A percentile compares a stretch with the other conserved stretches of the same genome.
Evolutionary conservation across 2,113 vertebrate species (phyloP).

Genomic region (Campylorhamphus procurvoides): DNA sequence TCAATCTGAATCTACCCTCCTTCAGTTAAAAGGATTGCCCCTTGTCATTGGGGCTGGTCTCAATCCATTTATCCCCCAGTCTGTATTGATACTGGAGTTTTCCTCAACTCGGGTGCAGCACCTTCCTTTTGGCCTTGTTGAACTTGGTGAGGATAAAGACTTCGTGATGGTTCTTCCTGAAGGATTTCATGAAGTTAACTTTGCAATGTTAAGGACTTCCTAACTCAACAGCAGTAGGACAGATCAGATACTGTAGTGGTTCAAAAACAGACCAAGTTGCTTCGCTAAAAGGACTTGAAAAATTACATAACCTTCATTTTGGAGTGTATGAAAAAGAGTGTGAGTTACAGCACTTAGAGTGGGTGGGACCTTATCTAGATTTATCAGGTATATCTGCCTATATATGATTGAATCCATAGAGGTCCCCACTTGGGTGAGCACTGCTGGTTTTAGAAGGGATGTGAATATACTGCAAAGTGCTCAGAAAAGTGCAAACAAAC

Average conservation of each 20-base stretch:
- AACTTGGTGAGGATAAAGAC: not conserved
- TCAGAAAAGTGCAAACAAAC: not conserved
- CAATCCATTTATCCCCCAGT: not conserved
- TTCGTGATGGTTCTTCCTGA: not conserved
- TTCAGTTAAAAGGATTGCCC: not conserved
- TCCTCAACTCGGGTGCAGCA: not conserved
- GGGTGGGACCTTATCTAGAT: not conserved
- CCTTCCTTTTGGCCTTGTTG: not conserved
- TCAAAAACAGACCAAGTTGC: not conserved
- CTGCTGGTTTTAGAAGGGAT: not conserved
- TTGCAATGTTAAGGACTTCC: not conserved
- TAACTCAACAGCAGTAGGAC: not conserved
- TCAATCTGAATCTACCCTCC: not conserved
- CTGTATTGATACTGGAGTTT: not conserved
- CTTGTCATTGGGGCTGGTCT: not conserved
- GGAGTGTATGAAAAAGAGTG: not conserved
- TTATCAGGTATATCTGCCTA: not conserved
- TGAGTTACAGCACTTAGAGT: not conserved
- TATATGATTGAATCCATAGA: not conserved
- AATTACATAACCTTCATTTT: not conserved
- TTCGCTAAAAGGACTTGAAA: not conserved
- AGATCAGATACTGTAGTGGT: not conserved
- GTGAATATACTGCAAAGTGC: not conserved
- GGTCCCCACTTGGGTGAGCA: not conserved
- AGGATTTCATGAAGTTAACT: not conserved